A percentile compares a stretch with the other conserved stretches of the same genome.
Conservation (phyloP, 2,888 invertebrate genomes). For the Drosophila paucipuncta region DNA sequence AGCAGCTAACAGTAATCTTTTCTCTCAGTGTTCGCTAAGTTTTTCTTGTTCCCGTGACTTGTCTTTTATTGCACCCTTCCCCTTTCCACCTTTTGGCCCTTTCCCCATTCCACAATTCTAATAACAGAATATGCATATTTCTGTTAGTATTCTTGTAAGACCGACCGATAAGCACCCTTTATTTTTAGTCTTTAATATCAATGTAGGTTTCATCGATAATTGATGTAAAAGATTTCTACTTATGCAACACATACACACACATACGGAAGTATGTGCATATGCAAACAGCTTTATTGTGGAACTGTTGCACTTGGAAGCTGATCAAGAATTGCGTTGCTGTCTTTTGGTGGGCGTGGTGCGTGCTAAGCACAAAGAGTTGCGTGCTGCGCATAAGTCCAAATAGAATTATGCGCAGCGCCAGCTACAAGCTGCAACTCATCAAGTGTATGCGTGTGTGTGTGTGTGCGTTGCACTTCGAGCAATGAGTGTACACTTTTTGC, state of each 20-base stretch:
- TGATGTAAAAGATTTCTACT: neutral
- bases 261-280: neutral
- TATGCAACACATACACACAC: slow-evolving; percentile 11
- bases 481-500: slow-evolving; percentile 34
- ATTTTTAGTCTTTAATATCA: neutral
- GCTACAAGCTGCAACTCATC: slow-evolving; percentile 36
- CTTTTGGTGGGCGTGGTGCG: slow-evolving; percentile 37
- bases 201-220: neutral
- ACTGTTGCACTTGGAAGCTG: neutral
- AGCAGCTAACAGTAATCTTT: neutral
- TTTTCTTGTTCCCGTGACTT: neutral
- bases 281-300: neutral
- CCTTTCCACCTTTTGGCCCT: neutral
- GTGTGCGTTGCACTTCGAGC: slow-evolving; percentile 35
- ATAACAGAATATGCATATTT: neutral
- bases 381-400: slow-evolving; percentile 40
- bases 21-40: neutral
- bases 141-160: neutral
- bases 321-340: slow-evolving; percentile 21
- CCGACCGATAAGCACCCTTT: neutral
- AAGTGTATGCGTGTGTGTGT: neutral
- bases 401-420: slow-evolving; percentile 38
- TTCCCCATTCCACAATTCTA: neutral
- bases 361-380: slow-evolving; percentile 24
- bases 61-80: neutral